phyloP scores from a whole-genome alignment of 2,888 invertebrate genomes.

The Xanthorhoe designata region DNA sequence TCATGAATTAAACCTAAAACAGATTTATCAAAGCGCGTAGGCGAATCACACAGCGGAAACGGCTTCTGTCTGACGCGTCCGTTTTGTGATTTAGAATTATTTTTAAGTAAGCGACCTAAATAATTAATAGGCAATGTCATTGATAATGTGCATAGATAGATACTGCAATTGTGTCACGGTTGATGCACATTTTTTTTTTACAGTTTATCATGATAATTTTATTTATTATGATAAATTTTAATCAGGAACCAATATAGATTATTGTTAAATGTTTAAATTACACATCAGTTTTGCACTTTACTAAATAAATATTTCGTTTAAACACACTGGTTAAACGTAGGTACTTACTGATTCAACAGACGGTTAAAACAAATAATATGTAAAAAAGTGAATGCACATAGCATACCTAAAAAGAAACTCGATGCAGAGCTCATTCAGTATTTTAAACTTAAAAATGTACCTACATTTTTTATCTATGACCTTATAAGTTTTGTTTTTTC shows the following conservation, averaged over 20 bases:
- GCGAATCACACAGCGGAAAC: constrained; percentile 56
- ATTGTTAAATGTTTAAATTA: background rate
- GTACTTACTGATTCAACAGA: no score
- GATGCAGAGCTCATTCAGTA: no score
- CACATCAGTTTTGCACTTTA: background rate
- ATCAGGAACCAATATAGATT: no score
- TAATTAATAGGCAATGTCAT: constrained; percentile 55
- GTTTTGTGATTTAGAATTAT: constrained; percentile 45
- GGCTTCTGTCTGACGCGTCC: constrained; percentile 46
- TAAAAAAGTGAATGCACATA: no score
- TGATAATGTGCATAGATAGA: constrained; percentile 47
- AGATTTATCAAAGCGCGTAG: constrained; percentile 57
- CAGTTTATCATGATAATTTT: no score
- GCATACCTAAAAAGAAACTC: no score
- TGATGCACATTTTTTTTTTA: constrained; percentile 23
- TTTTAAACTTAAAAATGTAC: no score
- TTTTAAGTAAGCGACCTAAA: constrained; percentile 53
- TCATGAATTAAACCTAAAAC: constrained; percentile 19
- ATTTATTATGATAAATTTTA: no score
- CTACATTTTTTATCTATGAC: no score
- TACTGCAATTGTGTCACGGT: constrained; percentile 51
- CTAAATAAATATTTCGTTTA: background rate
- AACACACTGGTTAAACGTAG: background rate
- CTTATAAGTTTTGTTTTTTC: no score
- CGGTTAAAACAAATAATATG: no score